phyloP scores from a whole-genome alignment of 2,797 vertebrate species.

The Cheirogaleus major region DNA sequence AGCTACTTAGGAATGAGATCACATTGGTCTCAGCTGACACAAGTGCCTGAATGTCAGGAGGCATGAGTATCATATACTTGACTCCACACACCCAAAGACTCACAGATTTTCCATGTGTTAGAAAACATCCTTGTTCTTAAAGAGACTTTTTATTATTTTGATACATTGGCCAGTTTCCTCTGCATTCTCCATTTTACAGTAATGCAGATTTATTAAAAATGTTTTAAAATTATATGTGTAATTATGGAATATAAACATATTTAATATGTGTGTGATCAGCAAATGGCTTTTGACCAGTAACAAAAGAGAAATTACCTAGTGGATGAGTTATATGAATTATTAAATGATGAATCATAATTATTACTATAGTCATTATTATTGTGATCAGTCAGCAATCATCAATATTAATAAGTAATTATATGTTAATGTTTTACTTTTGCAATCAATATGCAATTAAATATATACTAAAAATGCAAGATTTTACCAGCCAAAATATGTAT shows the following conservation, averaged over 20 bases:
- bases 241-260: neutral
- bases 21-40: neutral
- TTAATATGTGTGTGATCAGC: neutral
- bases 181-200: neutral
- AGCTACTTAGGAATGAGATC: neutral
- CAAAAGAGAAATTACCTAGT: neutral
- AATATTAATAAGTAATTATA: neutral
- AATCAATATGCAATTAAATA: neutral
- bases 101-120: neutral
- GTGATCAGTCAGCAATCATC: neutral
- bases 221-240: neutral
- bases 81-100: neutral
- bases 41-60: neutral
- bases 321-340: neutral
- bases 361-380: neutral
- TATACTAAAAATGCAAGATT: neutral
- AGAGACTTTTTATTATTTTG: slow-evolving; percentile 52
- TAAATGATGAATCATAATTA: neutral
- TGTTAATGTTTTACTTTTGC: neutral
- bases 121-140: neutral
- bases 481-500: neutral
- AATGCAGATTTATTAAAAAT: neutral
- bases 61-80: neutral
- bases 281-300: neutral
- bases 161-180: neutral